Percentiles rank a stretch among this genome's conserved stretches.
Evolutionary conservation across 2,888 invertebrate species (phyloP).

Genomic region (Anorthoa munda): DNA sequence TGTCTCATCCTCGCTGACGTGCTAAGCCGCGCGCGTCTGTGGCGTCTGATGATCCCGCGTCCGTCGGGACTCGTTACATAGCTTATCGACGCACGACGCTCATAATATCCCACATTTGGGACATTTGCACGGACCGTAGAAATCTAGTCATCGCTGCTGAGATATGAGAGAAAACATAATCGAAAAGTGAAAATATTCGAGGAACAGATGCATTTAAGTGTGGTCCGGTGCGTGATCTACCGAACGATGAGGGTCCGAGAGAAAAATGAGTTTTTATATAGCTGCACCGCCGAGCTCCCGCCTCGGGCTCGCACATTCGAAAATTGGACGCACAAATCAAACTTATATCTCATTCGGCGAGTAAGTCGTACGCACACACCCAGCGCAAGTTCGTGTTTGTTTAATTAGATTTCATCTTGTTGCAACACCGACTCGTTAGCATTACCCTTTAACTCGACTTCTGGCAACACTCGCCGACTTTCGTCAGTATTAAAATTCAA

Average conservation of each 20-base stretch:
- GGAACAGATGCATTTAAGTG: slow-evolving; percentile 79
- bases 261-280: slow-evolving; percentile 67
- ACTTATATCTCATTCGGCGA: slow-evolving; percentile 69
- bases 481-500: slow-evolving; percentile 78
- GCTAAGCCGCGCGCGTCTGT: slow-evolving; percentile 11
- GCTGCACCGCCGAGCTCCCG: slow-evolving; percentile 23
- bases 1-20: slow-evolving; percentile 13
- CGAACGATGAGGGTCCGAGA: slow-evolving; percentile 65
- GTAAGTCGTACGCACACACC: neutral
- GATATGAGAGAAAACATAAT: slow-evolving; percentile 67
- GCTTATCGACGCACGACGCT: slow-evolving; percentile 36
- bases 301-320: slow-evolving; percentile 49
- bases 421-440: slow-evolving; percentile 58
- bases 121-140: too few relatives aligned
- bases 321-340: slow-evolving; percentile 82
- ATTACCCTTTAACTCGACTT: slow-evolving; percentile 64
- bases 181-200: slow-evolving; percentile 67
- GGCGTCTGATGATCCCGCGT: slow-evolving; percentile 14
- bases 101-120: slow-evolving; percentile 15
- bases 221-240: slow-evolving; percentile 77
- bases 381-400: slow-evolving; percentile 22
- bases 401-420: slow-evolving; percentile 39
- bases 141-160: slow-evolving; percentile 41
- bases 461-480: slow-evolving; percentile 41
- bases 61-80: slow-evolving; percentile 22